These are phyloP conservation scores for Verasper variegatus DNA, from an alignment of 2,113 vertebrate species.

Conservation along the genomic window DNA sequence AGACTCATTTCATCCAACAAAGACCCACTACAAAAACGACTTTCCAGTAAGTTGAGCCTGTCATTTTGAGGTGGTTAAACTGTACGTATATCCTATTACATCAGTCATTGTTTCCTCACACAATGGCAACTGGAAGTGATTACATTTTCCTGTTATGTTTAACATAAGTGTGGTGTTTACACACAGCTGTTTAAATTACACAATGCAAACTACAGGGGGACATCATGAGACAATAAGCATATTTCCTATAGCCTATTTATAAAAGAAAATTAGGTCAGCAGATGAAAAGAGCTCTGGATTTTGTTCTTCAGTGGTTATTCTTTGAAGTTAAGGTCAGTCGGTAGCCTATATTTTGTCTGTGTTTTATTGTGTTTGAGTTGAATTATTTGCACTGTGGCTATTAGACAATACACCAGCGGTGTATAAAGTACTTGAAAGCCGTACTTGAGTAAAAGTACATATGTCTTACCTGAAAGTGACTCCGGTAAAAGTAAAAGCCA, in stretches of 20 bases:
- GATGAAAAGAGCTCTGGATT: slow-evolving; percentile 47
- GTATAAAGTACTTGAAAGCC: no score
- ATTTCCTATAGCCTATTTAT: slow-evolving; percentile 60
- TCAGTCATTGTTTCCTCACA: slow-evolving; percentile 43
- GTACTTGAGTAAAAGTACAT: no score
- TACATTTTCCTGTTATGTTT: slow-evolving; percentile 68
- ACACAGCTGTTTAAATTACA: slow-evolving; percentile 39
- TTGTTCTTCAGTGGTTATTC: slow-evolving; percentile 22
- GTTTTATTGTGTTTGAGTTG: slow-evolving; percentile 20
- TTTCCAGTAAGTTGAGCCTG: not conserved
- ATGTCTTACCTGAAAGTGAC: no score
- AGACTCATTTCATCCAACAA: not conserved
- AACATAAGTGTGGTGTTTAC: slow-evolving; percentile 32
- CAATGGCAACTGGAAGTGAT: slow-evolving; percentile 43
- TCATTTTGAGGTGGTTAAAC: not conserved
- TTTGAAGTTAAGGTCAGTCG: slow-evolving; percentile 22
- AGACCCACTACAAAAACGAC: not conserved
- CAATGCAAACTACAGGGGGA: slow-evolving; percentile 53
- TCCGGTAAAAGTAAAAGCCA: no score
- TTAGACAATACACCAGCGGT: not conserved
- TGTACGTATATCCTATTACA: not conserved
- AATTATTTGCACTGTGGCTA: slow-evolving; percentile 19
- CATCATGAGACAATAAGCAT: slow-evolving; percentile 57
- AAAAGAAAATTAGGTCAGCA: slow-evolving; percentile 30
- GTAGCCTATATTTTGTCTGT: slow-evolving; percentile 15